Evolutionary conservation across 1,140 invertebrate species (phyloP).

Genomic region (Formica exsecta): DNA sequence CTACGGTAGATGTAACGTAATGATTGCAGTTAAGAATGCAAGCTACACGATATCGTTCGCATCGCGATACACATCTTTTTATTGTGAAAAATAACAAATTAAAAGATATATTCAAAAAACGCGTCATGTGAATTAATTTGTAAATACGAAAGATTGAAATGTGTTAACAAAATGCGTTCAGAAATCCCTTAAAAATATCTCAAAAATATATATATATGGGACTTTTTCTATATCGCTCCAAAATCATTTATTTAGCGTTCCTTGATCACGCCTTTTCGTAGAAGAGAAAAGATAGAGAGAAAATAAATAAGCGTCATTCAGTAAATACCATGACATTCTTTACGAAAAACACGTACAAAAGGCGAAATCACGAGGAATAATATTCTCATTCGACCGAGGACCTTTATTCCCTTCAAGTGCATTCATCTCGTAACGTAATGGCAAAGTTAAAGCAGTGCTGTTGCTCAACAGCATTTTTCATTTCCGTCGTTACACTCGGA

Average conservation of each 20-base stretch:
- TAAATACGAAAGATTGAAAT: constrained; percentile 5
- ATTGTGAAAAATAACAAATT: neutral
- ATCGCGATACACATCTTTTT: neutral
- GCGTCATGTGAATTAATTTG: neutral
- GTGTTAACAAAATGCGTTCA: constrained; percentile 2
- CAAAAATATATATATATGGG: too few relatives aligned
- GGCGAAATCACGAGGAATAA: constrained; percentile 45
- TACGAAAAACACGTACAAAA: constrained; percentile 21
- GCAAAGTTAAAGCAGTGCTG: constrained; percentile 45
- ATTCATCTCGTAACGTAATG: constrained; percentile 43
- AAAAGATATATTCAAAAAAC: constrained; percentile 6
- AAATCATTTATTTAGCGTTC: neutral
- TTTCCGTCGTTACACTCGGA: constrained; percentile 53
- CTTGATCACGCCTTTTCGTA: neutral
- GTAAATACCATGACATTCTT: constrained; percentile 29
- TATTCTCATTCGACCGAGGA: constrained; percentile 47
- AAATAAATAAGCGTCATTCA: constrained; percentile 27
- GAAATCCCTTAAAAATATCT: neutral
- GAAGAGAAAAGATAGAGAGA: neutral
- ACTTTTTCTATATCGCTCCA: neutral
- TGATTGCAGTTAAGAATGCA: neutral
- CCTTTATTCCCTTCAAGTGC: constrained; percentile 42
- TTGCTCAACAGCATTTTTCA: constrained; percentile 52
- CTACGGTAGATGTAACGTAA: neutral
- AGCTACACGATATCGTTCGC: neutral